phyloP scores from a whole-genome alignment of 1,140 invertebrate genomes.

The Pseudomyrmex cubaensis region DNA sequence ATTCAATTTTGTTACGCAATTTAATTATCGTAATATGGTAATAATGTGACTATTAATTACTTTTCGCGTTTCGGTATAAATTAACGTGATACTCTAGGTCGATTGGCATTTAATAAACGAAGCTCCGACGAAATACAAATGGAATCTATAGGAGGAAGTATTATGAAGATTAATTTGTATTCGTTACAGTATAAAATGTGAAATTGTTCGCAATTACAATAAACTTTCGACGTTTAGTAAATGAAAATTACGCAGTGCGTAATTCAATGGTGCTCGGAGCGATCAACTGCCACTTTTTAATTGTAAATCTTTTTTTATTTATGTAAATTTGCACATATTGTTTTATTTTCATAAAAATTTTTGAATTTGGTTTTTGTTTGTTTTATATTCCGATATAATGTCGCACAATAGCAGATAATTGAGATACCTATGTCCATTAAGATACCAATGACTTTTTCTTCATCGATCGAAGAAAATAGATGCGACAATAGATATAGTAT shows the following conservation, averaged over 20 bases:
- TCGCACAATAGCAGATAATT: constrained; percentile 2
- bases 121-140: constrained; percentile 43
- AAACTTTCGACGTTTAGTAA: constrained; percentile 18
- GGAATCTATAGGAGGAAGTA: constrained; percentile 24
- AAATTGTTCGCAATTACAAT: constrained; percentile 30
- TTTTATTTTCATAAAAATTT: background rate
- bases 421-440: constrained; percentile 41
- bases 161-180: constrained; percentile 48
- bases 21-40: constrained; percentile 56
- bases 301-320: background rate
- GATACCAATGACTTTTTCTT: constrained; percentile 15
- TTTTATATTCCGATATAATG: constrained; percentile 30
- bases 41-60: constrained; percentile 54
- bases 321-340: constrained; percentile 5
- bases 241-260: constrained; percentile 19
- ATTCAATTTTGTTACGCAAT: constrained; percentile 43
- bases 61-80: constrained; percentile 43
- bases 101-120: constrained; percentile 45
- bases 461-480: constrained; percentile 37
- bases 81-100: constrained; percentile 35
- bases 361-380: background rate
- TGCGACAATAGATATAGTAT: background rate
- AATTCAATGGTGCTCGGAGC: background rate
- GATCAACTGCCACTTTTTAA: background rate
- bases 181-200: constrained; percentile 14